These are phyloP conservation scores for Ophiodon elongatus DNA, from an alignment of 2,113 vertebrate species.

Conservation along the genomic window DNA sequence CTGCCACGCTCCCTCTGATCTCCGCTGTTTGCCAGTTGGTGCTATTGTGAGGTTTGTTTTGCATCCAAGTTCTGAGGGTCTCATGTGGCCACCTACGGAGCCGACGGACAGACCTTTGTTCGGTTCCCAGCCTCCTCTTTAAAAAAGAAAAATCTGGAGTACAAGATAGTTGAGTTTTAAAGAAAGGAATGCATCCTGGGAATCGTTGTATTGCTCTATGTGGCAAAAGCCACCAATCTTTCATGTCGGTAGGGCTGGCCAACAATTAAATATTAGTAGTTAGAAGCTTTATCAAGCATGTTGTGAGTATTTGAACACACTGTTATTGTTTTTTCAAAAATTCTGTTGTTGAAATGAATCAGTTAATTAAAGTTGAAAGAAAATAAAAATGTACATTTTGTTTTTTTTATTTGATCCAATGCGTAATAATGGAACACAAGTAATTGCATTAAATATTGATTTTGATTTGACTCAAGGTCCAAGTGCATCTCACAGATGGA, in stretches of 20 bases:
- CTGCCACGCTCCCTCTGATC: constrained; percentile 54
- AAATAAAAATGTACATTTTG: neutral
- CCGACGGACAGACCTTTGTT: constrained; percentile 43
- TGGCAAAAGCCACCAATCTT: neutral
- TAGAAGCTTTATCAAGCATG: neutral
- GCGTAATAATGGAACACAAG: neutral
- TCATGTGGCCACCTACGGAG: constrained; percentile 44
- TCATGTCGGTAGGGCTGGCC: neutral
- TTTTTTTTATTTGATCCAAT: neutral
- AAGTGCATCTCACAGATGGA: neutral
- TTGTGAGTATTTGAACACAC: no score
- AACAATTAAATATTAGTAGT: neutral
- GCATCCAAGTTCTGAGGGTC: constrained; percentile 48
- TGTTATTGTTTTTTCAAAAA: neutral
- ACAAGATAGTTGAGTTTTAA: neutral
- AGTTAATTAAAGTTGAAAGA: neutral
- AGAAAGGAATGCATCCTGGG: neutral
- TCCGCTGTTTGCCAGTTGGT: constrained; percentile 45
- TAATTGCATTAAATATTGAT: neutral
- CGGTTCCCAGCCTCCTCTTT: constrained; percentile 16
- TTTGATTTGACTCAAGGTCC: neutral
- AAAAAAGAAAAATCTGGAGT: neutral
- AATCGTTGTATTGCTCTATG: neutral
- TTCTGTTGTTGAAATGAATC: neutral
- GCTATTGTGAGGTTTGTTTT: constrained; percentile 76